Evolutionary conservation across 2,888 invertebrate species (phyloP).

Genomic region (Limnephilus marmoratus): DNA sequence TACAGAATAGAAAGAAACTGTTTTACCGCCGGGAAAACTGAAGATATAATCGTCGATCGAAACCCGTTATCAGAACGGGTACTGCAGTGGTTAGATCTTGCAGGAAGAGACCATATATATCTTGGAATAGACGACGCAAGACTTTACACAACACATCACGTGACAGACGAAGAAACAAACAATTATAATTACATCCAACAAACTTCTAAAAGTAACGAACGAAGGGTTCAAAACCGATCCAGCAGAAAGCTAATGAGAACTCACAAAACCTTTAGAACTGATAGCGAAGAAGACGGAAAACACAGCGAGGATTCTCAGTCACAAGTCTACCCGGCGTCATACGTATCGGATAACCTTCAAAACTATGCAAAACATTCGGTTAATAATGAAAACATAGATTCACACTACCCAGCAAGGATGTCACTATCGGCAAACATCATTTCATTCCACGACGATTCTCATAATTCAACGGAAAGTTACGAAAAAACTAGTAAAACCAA

Average conservation of each 20-base stretch:
- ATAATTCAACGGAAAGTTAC: conserved; percentile 30
- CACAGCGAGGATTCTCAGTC: neutral
- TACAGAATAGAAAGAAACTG: conserved; percentile 39
- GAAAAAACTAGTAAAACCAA: conserved; percentile 43
- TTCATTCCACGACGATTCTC: conserved; percentile 49
- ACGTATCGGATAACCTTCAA: conserved; percentile 51
- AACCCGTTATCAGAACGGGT: conserved; percentile 81
- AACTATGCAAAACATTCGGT: conserved; percentile 56
- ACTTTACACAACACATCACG: conserved; percentile 69
- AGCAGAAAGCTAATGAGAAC: conserved; percentile 12
- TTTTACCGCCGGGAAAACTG: conserved; percentile 68
- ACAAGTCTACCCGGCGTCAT: conserved; percentile 9
- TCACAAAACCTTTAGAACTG: conserved; percentile 29
- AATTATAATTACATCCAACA: conserved; percentile 26
- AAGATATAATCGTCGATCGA: conserved; percentile 67
- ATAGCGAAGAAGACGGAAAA: conserved; percentile 40
- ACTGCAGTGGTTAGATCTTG: conserved; percentile 87
- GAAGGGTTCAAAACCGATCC: neutral
- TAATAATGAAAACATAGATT: neutral
- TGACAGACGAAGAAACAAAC: conserved; percentile 71
- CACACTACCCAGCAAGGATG: conserved; percentile 22
- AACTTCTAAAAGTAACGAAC: conserved; percentile 6
- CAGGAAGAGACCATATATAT: conserved; percentile 78
- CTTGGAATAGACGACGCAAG: conserved; percentile 66
- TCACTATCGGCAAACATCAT: conserved; percentile 46